A percentile compares a stretch with the other conserved stretches of the same genome.
phyloP scores from a whole-genome alignment of 2,888 invertebrate species.

The Lottia scabra region DNA sequence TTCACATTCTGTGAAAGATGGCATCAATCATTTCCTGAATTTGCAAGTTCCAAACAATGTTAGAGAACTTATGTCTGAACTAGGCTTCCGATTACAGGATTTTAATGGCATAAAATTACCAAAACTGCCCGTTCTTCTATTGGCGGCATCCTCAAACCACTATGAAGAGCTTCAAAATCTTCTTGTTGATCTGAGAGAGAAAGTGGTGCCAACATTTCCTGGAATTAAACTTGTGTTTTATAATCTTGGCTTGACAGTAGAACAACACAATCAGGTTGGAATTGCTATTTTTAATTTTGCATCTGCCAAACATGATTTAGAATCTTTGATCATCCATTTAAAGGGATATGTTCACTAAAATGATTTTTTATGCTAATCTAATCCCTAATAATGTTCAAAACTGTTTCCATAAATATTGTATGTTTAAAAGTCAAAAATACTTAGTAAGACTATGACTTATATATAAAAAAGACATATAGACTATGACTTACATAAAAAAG shows the following conservation, averaged over 20 bases:
- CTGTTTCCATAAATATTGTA: no score
- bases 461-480: no score
- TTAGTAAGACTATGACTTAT: no score
- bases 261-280: constrained; percentile 1
- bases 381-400: no score
- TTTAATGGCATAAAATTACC: background rate
- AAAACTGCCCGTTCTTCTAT: background rate
- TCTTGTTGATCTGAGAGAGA: background rate
- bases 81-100: background rate
- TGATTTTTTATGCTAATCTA: no score
- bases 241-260: constrained; percentile 2
- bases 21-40: background rate
- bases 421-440: no score
- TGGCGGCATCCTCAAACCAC: constrained; percentile 15
- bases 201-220: background rate
- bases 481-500: no score
- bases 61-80: background rate
- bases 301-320: no score
- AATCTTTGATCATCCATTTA: no score
- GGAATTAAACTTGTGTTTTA: constrained; percentile 4
- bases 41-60: background rate
- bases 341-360: no score
- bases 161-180: constrained; percentile 4
- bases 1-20: background rate
- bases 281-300: no score